Evolutionary conservation across 2,888 invertebrate genomes (phyloP).

Genomic region (Artemia sinica): DNA sequence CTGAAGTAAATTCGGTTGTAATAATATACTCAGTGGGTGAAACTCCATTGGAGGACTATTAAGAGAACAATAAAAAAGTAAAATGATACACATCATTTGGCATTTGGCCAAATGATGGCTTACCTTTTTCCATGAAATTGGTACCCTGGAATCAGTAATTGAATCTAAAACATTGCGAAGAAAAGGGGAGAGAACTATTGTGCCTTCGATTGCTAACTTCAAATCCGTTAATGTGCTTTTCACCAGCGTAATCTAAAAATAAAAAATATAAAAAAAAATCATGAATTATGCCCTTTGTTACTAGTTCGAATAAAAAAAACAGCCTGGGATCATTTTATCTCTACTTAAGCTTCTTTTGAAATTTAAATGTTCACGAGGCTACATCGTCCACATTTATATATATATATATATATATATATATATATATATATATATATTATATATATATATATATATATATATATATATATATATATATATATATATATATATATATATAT

Average conservation of each 20-base stretch:
- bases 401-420: too few relatives aligned
- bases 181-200: constrained; percentile 86
- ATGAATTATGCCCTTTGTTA: too few relatives aligned
- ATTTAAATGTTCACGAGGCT: too few relatives aligned
- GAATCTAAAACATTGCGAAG: constrained; percentile 74
- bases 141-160: constrained; percentile 90
- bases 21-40: neutral
- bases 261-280: neutral
- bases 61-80: constrained; percentile 25
- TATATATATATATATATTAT: too few relatives aligned
- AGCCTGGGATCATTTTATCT: too few relatives aligned
- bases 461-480: too few relatives aligned
- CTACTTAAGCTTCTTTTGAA: too few relatives aligned
- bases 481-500: too few relatives aligned
- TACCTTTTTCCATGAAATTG: constrained; percentile 75
- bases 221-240: constrained; percentile 64
- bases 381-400: too few relatives aligned
- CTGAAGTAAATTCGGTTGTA: too few relatives aligned
- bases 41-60: neutral
- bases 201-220: constrained; percentile 87
- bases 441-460: too few relatives aligned
- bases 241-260: constrained; percentile 34
- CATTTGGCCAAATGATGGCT: constrained; percentile 18
- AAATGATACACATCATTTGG: constrained; percentile 17
- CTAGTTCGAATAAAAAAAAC: too few relatives aligned